Evolutionary conservation across 1,140 invertebrate species (phyloP), one percentile per base, ranked within the genome.

Genomic region (Trichoplusia ni): DNA sequence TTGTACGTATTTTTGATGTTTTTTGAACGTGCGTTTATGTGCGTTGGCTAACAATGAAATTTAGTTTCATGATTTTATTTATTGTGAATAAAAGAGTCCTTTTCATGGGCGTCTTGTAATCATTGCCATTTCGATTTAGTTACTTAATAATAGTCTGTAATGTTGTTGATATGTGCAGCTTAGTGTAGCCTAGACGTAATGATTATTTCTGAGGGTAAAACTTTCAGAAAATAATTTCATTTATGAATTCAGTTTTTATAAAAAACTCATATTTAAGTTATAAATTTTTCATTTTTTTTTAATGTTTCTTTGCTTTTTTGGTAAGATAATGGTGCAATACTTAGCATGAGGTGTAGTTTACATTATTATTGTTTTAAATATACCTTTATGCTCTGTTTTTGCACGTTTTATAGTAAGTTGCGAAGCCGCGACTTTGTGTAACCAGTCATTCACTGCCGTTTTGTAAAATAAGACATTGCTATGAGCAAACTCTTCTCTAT

Each of bases 391-490:
- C 69, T 79, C 71, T 44, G 53, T 68, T 21, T 63, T 60, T 65
- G 71, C 67, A 67, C 54, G 33, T 71, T 35, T 62, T 64, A 46
- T 64, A 47, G 31, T 31, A 38, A 69, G 67, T 69, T 75, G 72
- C 61, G 42, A 11, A 51, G 59, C 25, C 66, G 69, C 69, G 75
- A 71, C 69, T 71, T 67, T 64, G 23, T 49, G 37, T 75, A 83
- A 85, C 84, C 82, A 85, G 84, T 85, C 74, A 71, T 68, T 75
- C 84, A 87, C 84, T 87, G 84, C 84, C 84, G 67, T 64, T 77
- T 58, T 44, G 37, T 58, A 58, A 71, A 78, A 71, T 71, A 73
- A 67, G 61, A 69, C 64, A 73, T 85, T 86, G 84, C 84, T 86
- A 65, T 81, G 64, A 88, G 82, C 84, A 84, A 60, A 51, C 54